phyloP scores from a whole-genome alignment of 2,888 invertebrate species.

The Cyclophora albipunctata region DNA sequence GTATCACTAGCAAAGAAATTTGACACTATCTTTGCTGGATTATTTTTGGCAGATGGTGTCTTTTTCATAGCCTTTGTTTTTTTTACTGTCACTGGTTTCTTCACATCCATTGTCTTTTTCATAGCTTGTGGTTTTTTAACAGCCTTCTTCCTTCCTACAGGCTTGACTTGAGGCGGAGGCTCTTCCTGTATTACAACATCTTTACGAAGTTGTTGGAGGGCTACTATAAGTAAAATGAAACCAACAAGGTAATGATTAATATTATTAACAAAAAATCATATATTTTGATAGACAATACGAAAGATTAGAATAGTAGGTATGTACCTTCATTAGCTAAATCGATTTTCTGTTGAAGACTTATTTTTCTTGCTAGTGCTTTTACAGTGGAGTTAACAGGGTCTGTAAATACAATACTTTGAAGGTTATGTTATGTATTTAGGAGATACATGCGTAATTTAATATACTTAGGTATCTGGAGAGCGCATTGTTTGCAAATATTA shows the following conservation, averaged over 20 bases:
- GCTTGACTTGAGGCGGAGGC: neutral
- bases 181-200: neutral
- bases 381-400: slow-evolving; percentile 2
- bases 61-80: neutral
- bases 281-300: too few species aligned
- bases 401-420: slow-evolving; percentile 1
- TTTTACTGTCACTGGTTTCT: too few species aligned
- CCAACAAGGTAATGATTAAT: too few species aligned
- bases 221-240: slow-evolving; percentile 24
- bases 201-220: slow-evolving; percentile 21
- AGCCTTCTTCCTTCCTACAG: too few species aligned
- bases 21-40: neutral
- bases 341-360: slow-evolving; percentile 19
- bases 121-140: too few species aligned
- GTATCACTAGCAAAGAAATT: neutral
- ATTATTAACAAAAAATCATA: too few species aligned
- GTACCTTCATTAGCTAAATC: slow-evolving; percentile 42
- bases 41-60: neutral
- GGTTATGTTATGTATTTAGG: too few species aligned
- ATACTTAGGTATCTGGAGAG: too few species aligned
- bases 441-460: too few species aligned
- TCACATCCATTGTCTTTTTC: too few species aligned
- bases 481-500: too few species aligned
- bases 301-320: neutral
- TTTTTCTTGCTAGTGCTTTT: slow-evolving; percentile 8